phyloP scores from a whole-genome alignment of 2,797 vertebrate genomes.

The Sebastiscus tertius region DNA sequence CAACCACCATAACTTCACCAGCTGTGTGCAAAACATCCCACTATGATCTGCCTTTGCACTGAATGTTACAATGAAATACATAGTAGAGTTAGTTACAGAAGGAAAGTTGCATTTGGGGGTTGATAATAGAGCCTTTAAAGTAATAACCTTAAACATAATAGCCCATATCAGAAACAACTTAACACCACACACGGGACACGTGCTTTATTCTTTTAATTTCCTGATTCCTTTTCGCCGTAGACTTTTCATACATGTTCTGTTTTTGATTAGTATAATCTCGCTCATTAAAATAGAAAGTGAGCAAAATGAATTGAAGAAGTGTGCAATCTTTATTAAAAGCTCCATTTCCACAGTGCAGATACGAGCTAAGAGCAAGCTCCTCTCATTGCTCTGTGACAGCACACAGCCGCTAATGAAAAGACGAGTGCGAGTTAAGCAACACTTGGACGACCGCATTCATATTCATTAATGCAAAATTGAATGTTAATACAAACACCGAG shows the following conservation, averaged over 20 bases:
- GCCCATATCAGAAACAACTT: background rate
- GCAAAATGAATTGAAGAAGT: conserved; percentile 31
- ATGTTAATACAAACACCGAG: conserved; percentile 52
- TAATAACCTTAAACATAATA: background rate
- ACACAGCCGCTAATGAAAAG: conserved; percentile 52
- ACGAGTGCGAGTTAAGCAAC: conserved; percentile 48
- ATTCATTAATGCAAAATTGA: conserved; percentile 67
- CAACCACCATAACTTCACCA: background rate
- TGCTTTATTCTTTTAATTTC: background rate
- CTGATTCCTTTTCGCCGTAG: background rate
- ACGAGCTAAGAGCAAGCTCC: background rate
- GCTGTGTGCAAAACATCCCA: rapidly evolving
- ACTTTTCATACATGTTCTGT: background rate
- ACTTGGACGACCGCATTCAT: conserved; percentile 64
- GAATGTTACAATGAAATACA: background rate
- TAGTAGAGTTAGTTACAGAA: background rate
- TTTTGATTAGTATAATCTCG: conserved; percentile 15
- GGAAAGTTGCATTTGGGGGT: background rate
- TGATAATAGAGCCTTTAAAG: background rate
- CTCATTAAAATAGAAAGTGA: conserved; percentile 15
- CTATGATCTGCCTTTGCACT: background rate
- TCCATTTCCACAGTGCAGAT: conserved; percentile 19
- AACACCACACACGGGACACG: too few species aligned
- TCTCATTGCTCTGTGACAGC: conserved; percentile 34
- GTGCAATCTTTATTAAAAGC: conserved; percentile 28